These are phyloP conservation scores for Phrynosoma platyrhinos DNA, from an alignment of 2,113 vertebrate species.

Conservation along the genomic window DNA sequence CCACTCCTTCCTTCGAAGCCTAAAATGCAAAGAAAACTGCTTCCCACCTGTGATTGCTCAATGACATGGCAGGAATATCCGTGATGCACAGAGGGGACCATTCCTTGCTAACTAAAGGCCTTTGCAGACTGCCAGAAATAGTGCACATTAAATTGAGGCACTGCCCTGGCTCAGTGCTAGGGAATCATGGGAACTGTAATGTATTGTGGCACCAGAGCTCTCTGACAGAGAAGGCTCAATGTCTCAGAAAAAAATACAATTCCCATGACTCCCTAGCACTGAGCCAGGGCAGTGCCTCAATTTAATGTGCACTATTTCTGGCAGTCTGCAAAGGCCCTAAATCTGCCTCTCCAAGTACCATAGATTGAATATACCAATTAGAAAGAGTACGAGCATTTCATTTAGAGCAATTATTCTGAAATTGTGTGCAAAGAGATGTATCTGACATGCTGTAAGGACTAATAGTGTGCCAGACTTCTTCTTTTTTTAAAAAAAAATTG, in stretches of 20 bases:
- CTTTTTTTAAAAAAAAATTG: background rate
- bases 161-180: too few species aligned
- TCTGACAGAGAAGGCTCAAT: too few species aligned
- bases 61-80: background rate
- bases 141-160: too few species aligned
- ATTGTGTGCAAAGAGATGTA: background rate
- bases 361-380: background rate
- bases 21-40: background rate
- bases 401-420: background rate
- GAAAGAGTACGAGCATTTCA: background rate
- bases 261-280: too few species aligned
- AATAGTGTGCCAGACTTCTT: background rate
- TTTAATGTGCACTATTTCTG: too few species aligned
- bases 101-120: background rate
- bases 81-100: background rate
- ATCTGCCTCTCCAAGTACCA: background rate
- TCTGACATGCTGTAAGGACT: background rate
- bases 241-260: too few species aligned
- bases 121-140: too few species aligned
- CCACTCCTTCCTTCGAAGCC: background rate
- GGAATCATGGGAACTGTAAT: too few species aligned
- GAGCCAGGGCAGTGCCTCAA: too few species aligned
- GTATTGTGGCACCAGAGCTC: too few species aligned
- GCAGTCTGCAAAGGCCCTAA: too few species aligned
- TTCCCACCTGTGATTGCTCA: background rate